phyloP scores from a whole-genome alignment of 2,888 invertebrate genomes.

The Euzetes globulus region DNA sequence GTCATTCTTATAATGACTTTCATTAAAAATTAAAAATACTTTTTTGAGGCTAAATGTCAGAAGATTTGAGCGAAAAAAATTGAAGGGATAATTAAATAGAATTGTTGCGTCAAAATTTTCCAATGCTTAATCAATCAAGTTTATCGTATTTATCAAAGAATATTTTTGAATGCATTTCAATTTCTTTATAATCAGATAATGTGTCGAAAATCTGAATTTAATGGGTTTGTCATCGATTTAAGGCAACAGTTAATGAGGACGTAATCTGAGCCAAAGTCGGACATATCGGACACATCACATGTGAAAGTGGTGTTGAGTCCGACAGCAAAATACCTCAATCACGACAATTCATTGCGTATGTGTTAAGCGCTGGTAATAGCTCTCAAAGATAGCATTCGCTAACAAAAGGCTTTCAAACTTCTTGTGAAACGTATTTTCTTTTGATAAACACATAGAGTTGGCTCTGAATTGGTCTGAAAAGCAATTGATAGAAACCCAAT shows the following conservation, averaged over 20 bases:
- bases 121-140: no score
- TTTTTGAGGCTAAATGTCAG: no score
- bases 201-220: neutral
- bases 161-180: neutral
- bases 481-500: neutral
- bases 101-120: no score
- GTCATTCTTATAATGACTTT: neutral
- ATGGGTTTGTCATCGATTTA: neutral
- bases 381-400: neutral
- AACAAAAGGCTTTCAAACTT: neutral
- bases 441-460: neutral
- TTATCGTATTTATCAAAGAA: no score
- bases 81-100: no score
- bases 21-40: no score
- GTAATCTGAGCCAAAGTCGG: neutral
- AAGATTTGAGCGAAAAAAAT: no score
- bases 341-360: neutral
- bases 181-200: neutral
- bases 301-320: neutral
- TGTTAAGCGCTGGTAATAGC: constrained; percentile 8
- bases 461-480: neutral
- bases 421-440: neutral
- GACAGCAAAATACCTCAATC: constrained; percentile 14
- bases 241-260: neutral
- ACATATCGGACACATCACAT: neutral